These are phyloP conservation scores for Hydropsyche tenuis DNA, from an alignment of 1,140 invertebrate genomes.

Conservation along the genomic window DNA sequence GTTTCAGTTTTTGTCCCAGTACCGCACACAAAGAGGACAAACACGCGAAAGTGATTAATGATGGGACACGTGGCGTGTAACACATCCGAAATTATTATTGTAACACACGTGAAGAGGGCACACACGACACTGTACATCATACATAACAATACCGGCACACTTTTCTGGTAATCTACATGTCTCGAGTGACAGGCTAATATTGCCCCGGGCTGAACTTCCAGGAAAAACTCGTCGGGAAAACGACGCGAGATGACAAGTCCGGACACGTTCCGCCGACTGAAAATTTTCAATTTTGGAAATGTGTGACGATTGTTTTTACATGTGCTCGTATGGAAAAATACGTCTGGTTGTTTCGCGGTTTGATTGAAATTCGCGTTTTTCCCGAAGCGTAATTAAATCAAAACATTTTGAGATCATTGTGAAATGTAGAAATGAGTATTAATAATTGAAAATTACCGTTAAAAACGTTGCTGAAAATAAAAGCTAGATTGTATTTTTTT, in stretches of 20 bases:
- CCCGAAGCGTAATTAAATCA: neutral
- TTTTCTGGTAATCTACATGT: constrained; percentile 33
- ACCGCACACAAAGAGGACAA: too few species aligned
- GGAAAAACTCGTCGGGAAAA: neutral
- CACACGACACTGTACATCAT: neutral
- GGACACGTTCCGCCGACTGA: neutral
- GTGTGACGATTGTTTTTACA: neutral
- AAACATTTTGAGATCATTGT: too few species aligned
- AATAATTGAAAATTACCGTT: too few species aligned
- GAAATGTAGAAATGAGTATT: too few species aligned
- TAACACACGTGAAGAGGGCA: neutral
- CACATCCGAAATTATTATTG: constrained; percentile 30
- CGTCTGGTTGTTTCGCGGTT: neutral
- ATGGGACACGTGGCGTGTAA: constrained; percentile 4
- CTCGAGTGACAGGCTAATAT: constrained; percentile 27
- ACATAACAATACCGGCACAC: neutral
- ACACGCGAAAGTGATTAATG: constrained; percentile 17
- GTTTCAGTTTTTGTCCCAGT: neutral
- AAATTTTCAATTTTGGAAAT: neutral
- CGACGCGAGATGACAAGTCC: constrained; percentile 18
- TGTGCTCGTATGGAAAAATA: neutral
- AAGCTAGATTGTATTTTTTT: neutral
- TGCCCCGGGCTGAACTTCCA: neutral
- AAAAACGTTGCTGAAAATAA: too few species aligned
- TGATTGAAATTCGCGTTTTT: neutral